A percentile compares a stretch with the other conserved stretches of the same genome.
Conservation (phyloP, 2,888 invertebrate species). For the Steinernema hermaphroditum region DNA sequence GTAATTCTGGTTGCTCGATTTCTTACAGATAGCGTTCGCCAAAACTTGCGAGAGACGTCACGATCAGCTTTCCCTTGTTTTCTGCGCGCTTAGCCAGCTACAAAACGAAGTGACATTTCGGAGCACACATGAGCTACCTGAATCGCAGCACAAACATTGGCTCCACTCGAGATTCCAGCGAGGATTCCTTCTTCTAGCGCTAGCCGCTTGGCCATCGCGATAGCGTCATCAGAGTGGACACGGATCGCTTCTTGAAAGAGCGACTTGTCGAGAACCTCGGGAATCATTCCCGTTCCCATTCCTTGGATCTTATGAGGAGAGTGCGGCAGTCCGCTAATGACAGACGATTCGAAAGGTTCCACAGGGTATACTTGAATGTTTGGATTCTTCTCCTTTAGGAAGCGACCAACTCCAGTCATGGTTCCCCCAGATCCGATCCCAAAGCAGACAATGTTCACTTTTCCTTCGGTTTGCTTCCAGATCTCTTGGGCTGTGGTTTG, state of each 20-base stretch:
- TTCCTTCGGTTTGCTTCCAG: slow-evolving; percentile 64
- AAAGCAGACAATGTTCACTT: slow-evolving; percentile 61
- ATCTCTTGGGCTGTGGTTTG: slow-evolving; percentile 66
- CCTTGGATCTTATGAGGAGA: slow-evolving; percentile 61
- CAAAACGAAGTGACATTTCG: slow-evolving; percentile 31
- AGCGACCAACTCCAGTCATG: slow-evolving; percentile 53
- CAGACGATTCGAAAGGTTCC: slow-evolving; percentile 57
- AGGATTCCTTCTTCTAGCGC: slow-evolving; percentile 62
- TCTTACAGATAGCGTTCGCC: slow-evolving; percentile 59
- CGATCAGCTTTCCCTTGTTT: slow-evolving; percentile 61
- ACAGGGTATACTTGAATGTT: slow-evolving; percentile 50
- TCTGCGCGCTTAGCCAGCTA: slow-evolving; percentile 59
- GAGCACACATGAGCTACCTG: slow-evolving; percentile 31
- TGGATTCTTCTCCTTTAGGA: slow-evolving; percentile 60
- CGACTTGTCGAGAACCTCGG: slow-evolving; percentile 52
- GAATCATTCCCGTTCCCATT: slow-evolving; percentile 58
- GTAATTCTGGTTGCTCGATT: too few relatives aligned
- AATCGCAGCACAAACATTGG: slow-evolving; percentile 60
- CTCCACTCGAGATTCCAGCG: slow-evolving; percentile 57
- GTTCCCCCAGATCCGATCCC: slow-evolving; percentile 63
- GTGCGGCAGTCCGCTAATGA: slow-evolving; percentile 54
- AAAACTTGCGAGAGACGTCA: slow-evolving; percentile 58
- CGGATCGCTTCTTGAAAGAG: slow-evolving; percentile 53
- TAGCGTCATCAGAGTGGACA: slow-evolving; percentile 54
- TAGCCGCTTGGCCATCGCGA: slow-evolving; percentile 59